Conservation (phyloP, 2,113 vertebrate species). For the Zosterops lateralis region DNA sequence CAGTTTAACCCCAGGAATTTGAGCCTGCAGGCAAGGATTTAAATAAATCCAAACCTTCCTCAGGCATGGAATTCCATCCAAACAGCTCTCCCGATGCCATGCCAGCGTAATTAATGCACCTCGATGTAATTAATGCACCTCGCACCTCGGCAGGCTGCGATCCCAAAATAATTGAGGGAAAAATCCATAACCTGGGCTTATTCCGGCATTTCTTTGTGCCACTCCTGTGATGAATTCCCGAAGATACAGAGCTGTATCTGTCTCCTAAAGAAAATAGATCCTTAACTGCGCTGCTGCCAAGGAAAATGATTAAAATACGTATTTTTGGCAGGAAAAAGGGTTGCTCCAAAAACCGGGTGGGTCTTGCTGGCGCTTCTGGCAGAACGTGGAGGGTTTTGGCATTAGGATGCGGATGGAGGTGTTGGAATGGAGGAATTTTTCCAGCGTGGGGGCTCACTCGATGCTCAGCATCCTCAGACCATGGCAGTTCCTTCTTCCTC, state of each 20-base stretch:
- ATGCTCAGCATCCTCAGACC: not conserved
- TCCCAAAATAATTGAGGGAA: not conserved
- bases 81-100: not conserved
- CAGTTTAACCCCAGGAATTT: constrained; percentile 6
- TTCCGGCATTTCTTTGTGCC: not conserved
- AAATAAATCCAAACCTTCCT: not conserved
- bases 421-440: not conserved
- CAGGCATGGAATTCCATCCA: not conserved
- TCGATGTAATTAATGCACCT: not conserved
- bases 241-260: constrained; percentile 29
- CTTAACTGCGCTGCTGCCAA: not conserved
- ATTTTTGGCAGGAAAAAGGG: constrained; percentile 7
- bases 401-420: not conserved
- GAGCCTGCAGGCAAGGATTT: not conserved
- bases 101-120: not conserved
- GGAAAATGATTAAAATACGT: constrained; percentile 10
- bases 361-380: not conserved
- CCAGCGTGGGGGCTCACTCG: accelerated
- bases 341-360: not conserved
- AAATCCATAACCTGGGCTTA: not conserved
- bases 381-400: not conserved
- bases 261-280: constrained; percentile 30
- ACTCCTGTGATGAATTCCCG: not conserved
- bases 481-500: accelerated
- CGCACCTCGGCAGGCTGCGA: accelerated